Percentiles rank a stretch among this genome's conserved stretches.
Conservation (phyloP, 2,888 invertebrate genomes). For the Acleris sparsana region DNA sequence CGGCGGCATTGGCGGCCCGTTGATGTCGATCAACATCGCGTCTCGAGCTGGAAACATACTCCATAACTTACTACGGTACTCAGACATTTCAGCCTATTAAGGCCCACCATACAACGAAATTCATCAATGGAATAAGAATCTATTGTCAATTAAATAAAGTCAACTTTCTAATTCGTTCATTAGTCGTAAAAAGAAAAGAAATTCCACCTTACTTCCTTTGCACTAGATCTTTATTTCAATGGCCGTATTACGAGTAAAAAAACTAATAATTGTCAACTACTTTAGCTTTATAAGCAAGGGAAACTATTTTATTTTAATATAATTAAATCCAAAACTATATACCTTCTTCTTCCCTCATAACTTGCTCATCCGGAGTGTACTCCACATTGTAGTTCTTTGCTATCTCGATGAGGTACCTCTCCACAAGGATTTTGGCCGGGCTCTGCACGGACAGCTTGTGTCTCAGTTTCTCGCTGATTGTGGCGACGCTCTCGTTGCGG, state of each 20-base stretch:
- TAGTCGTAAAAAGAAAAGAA: too few species aligned
- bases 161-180: too few species aligned
- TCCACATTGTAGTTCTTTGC: constrained; percentile 97
- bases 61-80: neutral
- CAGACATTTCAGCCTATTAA: too few species aligned
- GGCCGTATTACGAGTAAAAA: too few species aligned
- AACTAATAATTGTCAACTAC: too few species aligned
- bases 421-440: constrained; percentile 97
- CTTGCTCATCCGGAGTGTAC: constrained; percentile 97
- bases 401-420: constrained; percentile 97
- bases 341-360: constrained; percentile 90
- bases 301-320: neutral
- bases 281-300: too few species aligned
- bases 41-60: constrained; percentile 80
- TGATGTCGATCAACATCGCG: constrained; percentile 87
- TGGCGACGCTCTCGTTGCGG: constrained; percentile 89
- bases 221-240: too few species aligned
- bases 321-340: constrained; percentile 18
- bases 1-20: constrained; percentile 86
- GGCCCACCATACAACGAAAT: too few species aligned
- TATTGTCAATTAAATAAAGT: too few species aligned
- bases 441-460: constrained; percentile 97
- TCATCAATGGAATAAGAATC: too few species aligned
- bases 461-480: constrained; percentile 95
- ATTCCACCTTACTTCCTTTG: too few species aligned